A percentile compares a stretch with the other conserved stretches of the same genome.
Evolutionary conservation across 2,113 vertebrate genomes (phyloP).

Genomic region (Empidonax traillii): DNA sequence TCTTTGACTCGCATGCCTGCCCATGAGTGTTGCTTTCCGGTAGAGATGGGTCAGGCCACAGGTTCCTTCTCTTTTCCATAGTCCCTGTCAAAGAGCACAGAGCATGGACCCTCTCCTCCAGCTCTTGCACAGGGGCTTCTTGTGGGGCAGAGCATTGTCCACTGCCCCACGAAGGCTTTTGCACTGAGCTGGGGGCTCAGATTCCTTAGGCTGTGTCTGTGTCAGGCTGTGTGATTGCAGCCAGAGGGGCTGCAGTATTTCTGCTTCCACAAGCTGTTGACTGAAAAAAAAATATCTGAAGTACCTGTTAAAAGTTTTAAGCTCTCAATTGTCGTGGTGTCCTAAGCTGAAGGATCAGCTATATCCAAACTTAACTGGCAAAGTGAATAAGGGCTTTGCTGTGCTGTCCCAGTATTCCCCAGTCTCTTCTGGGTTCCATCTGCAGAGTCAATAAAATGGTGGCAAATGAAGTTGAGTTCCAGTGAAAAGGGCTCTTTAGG

Average conservation of each 20-base stretch:
- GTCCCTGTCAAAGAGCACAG: not conserved
- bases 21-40: fast-evolving
- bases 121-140: not conserved
- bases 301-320: not conserved
- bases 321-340: not conserved
- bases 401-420: constrained; percentile 33
- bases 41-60: not conserved
- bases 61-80: not conserved
- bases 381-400: not conserved
- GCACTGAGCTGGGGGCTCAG: not conserved
- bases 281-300: not conserved
- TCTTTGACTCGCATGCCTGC: not conserved
- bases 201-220: not conserved
- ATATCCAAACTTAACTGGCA: not conserved
- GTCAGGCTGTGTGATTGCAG: not conserved
- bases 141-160: not conserved
- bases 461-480: constrained; percentile 56
- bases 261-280: not conserved
- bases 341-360: not conserved
- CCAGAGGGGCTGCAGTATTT: not conserved
- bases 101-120: not conserved
- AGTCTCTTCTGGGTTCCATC: constrained; percentile 51
- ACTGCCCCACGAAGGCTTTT: not conserved
- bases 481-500: constrained; percentile 58
- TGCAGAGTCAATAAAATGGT: constrained; percentile 66